phyloP scores from a whole-genome alignment of 2,113 vertebrate species.

The Gymnogyps californianus region DNA sequence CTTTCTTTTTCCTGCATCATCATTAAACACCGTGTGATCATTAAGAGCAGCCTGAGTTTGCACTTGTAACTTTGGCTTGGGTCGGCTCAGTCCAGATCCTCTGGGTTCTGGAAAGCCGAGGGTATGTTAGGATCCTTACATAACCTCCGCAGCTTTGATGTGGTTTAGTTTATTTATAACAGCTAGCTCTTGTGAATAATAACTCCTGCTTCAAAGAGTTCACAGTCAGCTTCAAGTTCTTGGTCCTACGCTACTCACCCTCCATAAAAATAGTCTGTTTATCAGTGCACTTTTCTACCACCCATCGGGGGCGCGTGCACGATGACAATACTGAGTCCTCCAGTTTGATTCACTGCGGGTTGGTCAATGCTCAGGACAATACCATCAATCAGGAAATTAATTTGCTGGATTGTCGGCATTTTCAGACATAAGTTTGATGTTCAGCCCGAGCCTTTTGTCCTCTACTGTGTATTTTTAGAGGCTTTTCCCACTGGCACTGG shows the following conservation, averaged over 20 bases:
- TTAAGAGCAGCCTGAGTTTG: background rate
- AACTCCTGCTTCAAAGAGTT: conserved; percentile 33
- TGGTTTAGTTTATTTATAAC: conserved; percentile 60
- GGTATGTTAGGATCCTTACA: conserved; percentile 10
- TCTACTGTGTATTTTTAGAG: conserved; percentile 44
- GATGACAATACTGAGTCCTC: background rate
- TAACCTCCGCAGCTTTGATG: conserved; percentile 47
- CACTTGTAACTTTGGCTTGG: background rate
- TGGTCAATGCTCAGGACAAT: background rate
- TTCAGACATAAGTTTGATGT: background rate
- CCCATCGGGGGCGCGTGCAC: rapidly evolving
- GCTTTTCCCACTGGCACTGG: background rate
- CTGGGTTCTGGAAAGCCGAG: background rate
- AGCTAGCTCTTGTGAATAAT: conserved; percentile 13
- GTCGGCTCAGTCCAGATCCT: background rate
- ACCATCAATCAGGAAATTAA: background rate
- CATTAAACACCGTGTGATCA: background rate
- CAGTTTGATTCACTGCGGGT: background rate
- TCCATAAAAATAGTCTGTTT: background rate
- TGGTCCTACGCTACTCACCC: background rate
- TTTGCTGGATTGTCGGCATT: background rate
- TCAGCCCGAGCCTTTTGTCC: conserved; percentile 5
- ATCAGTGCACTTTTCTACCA: background rate
- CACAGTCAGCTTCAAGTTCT: background rate
- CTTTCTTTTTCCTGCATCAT: background rate